A percentile compares a stretch with the other conserved stretches of the same genome.
phyloP scores from a whole-genome alignment of 2,797 vertebrate species.

The Gymnocypris eckloni region DNA sequence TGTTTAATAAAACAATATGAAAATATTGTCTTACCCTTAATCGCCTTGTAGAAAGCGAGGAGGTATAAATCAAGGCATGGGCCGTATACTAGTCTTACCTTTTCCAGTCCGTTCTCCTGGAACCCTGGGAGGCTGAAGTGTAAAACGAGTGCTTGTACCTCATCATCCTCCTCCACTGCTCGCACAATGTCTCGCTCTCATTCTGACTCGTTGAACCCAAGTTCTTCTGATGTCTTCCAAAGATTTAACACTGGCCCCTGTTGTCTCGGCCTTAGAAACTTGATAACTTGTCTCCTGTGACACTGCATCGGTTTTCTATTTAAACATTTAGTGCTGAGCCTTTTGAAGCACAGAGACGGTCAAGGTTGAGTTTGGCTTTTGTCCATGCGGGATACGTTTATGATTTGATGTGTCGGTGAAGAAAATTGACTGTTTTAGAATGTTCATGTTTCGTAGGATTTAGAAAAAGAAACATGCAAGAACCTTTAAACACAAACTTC shows the following conservation, averaged over 20 bases:
- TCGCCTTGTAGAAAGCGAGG: constrained; percentile 62
- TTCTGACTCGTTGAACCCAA: constrained; percentile 54
- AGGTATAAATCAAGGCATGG: constrained; percentile 66
- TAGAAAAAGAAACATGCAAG: not conserved
- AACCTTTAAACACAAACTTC: constrained; percentile 7
- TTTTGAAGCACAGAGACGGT: constrained; percentile 19
- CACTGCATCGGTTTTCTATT: constrained; percentile 44
- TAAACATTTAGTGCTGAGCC: not conserved
- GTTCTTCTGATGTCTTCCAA: constrained; percentile 12
- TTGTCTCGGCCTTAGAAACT: constrained; percentile 34
- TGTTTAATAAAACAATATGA: constrained; percentile 77
- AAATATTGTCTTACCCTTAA: constrained; percentile 73
- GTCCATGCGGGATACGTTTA: not conserved
- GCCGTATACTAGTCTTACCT: constrained; percentile 45
- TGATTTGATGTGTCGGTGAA: constrained; percentile 9
- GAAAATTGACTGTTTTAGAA: constrained; percentile 7
- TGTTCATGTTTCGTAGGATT: not conserved
- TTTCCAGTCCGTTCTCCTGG: constrained; percentile 56
- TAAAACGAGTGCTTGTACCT: constrained; percentile 62
- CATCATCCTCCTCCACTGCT: constrained; percentile 51
- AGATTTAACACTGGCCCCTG: constrained; percentile 33
- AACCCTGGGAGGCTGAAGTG: constrained; percentile 50
- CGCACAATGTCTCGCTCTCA: constrained; percentile 48
- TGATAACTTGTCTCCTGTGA: constrained; percentile 34
- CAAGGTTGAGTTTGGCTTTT: constrained; percentile 26